phyloP scores from a whole-genome alignment of 2,888 invertebrate species.

The Diarsia rubi region DNA sequence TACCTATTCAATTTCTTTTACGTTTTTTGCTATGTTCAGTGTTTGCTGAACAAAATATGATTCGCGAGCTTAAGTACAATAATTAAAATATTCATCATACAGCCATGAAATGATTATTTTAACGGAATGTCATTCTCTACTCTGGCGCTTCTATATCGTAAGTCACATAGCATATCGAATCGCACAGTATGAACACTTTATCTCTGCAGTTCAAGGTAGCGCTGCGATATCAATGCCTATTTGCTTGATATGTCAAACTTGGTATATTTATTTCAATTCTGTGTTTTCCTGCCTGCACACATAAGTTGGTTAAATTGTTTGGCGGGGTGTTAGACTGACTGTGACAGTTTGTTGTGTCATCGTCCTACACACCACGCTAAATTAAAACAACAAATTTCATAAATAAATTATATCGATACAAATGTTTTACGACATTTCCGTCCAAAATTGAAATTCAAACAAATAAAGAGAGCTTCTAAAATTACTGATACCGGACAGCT shows the following conservation, averaged over 20 bases:
- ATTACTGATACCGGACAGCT: slow-evolving; percentile 48
- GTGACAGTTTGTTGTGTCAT: not conserved
- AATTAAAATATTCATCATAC: no score
- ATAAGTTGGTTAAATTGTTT: not conserved
- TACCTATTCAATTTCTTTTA: no score
- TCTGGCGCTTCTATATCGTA: no score
- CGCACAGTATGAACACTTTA: not conserved
- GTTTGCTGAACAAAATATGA: no score
- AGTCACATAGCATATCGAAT: no score
- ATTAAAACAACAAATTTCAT: slow-evolving; percentile 28
- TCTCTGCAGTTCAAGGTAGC: not conserved
- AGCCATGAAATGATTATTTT: no score
- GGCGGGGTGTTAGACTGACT: not conserved
- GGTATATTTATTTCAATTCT: not conserved
- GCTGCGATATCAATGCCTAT: no score
- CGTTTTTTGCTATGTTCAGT: no score
- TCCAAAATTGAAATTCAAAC: slow-evolving; percentile 56
- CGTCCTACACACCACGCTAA: not conserved
- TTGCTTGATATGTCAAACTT: no score
- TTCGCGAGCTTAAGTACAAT: no score
- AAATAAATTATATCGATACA: slow-evolving; percentile 36
- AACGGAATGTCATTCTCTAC: no score
- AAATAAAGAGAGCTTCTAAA: slow-evolving; percentile 55
- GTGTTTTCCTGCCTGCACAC: not conserved
- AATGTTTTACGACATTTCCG: slow-evolving; percentile 34